phyloP scores from a whole-genome alignment of 2,797 vertebrate genomes.

The Smutsia gigantea region DNA sequence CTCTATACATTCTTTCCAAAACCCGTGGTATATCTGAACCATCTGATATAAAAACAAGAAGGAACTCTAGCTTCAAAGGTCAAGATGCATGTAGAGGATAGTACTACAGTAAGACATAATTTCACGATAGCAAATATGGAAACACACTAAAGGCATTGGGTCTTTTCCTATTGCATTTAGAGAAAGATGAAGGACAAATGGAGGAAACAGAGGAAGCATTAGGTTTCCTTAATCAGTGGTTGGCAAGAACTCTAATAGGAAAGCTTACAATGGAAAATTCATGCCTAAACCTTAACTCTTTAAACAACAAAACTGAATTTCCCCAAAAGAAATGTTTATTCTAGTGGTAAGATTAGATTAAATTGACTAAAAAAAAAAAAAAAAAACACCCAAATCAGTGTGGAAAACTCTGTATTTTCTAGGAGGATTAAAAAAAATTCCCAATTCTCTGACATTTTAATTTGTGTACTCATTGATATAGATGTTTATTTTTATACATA shows the following conservation, averaged over 20 bases:
- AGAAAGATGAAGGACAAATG: not conserved
- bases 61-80: not conserved
- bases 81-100: not conserved
- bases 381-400: not conserved
- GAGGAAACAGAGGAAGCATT: not conserved
- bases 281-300: not conserved
- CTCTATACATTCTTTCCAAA: not conserved
- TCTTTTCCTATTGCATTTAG: not conserved
- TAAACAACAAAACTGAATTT: constrained; percentile 23
- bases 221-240: not conserved
- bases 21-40: not conserved
- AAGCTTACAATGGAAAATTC: not conserved
- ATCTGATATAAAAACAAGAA: constrained; percentile 31
- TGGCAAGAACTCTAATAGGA: not conserved
- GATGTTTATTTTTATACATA: not conserved
- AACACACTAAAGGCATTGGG: not conserved
- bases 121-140: not conserved
- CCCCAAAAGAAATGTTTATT: constrained; percentile 19
- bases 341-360: not conserved
- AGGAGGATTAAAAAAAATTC: not conserved
- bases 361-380: constrained; percentile 33
- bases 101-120: not conserved
- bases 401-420: not conserved
- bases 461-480: not conserved
- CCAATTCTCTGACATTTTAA: constrained; percentile 42